Conservation (phyloP, 2,113 vertebrate species). For the Odocoileus virginianus region DNA sequence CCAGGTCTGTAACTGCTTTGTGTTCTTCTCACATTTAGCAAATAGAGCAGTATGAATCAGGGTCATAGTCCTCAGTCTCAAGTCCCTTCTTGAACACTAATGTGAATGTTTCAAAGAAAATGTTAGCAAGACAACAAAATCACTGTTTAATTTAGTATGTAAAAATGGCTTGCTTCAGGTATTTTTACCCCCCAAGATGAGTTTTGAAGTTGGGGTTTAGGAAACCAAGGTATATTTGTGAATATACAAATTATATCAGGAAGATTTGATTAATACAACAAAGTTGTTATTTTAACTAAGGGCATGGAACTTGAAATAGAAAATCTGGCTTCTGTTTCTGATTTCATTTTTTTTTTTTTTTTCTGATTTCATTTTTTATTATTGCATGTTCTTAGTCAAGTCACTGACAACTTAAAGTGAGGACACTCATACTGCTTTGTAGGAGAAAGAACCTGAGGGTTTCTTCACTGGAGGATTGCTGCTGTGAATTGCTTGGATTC, state of each 20-base stretch:
- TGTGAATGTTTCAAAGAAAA: background rate
- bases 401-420: background rate
- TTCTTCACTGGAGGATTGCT: background rate
- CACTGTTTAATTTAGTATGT: background rate
- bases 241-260: background rate
- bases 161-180: background rate
- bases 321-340: background rate
- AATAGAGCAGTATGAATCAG: background rate
- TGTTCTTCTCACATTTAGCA: background rate
- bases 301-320: background rate
- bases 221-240: background rate
- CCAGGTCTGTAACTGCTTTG: background rate
- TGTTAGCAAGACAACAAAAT: background rate
- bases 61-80: background rate
- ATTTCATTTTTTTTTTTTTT: slow-evolving; percentile 15
- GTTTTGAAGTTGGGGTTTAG: background rate
- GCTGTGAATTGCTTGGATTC: background rate
- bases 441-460: background rate
- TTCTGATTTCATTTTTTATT: slow-evolving; percentile 12
- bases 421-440: background rate
- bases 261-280: background rate
- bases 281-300: background rate
- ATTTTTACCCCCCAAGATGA: background rate
- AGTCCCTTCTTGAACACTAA: background rate
- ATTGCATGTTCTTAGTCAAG: background rate